Conservation (phyloP, 2,888 invertebrate species). For the Neelides folsomi region DNA sequence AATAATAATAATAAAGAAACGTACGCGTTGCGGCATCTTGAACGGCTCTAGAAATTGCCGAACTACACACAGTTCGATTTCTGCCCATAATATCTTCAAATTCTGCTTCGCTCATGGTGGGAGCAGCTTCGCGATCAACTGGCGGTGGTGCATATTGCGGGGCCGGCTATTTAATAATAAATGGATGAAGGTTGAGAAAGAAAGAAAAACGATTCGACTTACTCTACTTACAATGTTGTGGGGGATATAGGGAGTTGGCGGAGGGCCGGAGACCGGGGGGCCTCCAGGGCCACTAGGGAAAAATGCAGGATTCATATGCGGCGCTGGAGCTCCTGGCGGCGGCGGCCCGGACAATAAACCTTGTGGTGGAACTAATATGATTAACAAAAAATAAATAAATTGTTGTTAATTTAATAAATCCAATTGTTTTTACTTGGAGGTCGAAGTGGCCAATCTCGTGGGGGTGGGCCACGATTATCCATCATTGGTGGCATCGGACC, state of each 20-base stretch:
- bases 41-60: slow-evolving; percentile 92
- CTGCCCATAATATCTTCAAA: slow-evolving; percentile 89
- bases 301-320: slow-evolving; percentile 94
- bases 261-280: slow-evolving; percentile 44
- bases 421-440: no score
- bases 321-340: slow-evolving; percentile 55
- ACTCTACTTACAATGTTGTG: slow-evolving; percentile 41
- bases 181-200: slow-evolving; percentile 40
- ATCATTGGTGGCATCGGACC: no score
- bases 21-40: slow-evolving; percentile 83
- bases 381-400: no score
- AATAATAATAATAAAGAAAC: no score
- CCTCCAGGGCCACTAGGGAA: slow-evolving; percentile 59
- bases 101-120: slow-evolving; percentile 37
- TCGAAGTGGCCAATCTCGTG: no score
- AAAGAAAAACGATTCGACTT: no score
- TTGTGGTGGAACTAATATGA: slow-evolving; percentile 39
- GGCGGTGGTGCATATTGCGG: slow-evolving; percentile 32
- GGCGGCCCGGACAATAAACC: slow-evolving; percentile 42
- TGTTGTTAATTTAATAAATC: no score
- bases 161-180: slow-evolving; percentile 3
- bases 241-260: slow-evolving; percentile 37
- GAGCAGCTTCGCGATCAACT: slow-evolving; percentile 38
- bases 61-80: slow-evolving; percentile 92
- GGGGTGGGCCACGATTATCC: no score